These are phyloP conservation scores for Rhinoptilus africanus DNA, from an alignment of 2,113 vertebrate genomes.

Conservation along the genomic window DNA sequence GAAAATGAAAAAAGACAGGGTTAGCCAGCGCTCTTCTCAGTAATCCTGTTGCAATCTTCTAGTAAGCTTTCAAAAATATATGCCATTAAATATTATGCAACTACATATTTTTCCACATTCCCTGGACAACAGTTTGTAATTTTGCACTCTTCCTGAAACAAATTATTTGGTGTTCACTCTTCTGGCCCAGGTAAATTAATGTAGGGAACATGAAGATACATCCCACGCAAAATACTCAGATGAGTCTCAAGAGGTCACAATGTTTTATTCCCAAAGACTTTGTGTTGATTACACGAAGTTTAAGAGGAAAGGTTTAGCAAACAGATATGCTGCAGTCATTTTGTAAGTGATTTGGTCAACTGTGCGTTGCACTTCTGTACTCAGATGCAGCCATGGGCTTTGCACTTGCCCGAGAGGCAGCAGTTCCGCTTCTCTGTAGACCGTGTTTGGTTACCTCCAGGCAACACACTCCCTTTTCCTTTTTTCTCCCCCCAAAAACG, in stretches of 20 bases:
- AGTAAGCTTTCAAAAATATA: not conserved
- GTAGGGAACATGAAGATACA: not conserved
- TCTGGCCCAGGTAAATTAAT: not conserved
- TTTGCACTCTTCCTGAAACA: not conserved
- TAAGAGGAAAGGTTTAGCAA: not conserved
- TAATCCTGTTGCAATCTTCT: not conserved
- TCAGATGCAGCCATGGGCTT: not conserved
- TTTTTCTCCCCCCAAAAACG: not conserved
- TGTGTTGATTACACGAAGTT: not conserved
- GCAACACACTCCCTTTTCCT: not conserved
- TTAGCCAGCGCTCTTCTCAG: conserved; percentile 23
- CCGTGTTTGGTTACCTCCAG: not conserved
- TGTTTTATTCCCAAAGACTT: not conserved
- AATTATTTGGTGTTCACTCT: not conserved
- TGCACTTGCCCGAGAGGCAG: not conserved
- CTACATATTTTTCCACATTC: not conserved
- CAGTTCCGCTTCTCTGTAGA: not conserved
- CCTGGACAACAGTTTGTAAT: not conserved
- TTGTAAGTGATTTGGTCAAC: not conserved
- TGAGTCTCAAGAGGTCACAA: not conserved
- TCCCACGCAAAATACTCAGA: not conserved
- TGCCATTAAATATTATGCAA: not conserved
- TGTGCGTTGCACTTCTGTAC: not conserved
- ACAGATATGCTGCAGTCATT: not conserved
- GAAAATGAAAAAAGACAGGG: not conserved